A percentile compares a stretch with the other conserved stretches of the same genome.
phyloP scores from a whole-genome alignment of 2,113 vertebrate species.

The Nesogale talazaci region DNA sequence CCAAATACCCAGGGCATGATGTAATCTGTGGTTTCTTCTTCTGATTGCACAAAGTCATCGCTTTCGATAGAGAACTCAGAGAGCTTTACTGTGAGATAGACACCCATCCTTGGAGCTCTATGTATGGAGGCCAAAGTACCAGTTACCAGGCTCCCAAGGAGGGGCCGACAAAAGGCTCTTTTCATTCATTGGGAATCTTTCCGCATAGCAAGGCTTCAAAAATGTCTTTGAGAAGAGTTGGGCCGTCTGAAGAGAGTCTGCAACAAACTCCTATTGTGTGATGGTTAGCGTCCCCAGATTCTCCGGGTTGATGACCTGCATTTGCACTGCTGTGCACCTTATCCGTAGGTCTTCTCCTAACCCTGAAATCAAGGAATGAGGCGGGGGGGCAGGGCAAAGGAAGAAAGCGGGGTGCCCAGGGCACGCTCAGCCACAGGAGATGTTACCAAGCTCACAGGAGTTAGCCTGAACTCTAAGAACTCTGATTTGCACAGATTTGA shows the following conservation, averaged over 20 bases:
- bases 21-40: slow-evolving; percentile 63
- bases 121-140: not conserved
- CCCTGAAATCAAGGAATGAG: slow-evolving; percentile 24
- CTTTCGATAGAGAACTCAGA: slow-evolving; percentile 53
- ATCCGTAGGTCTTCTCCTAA: slow-evolving; percentile 1
- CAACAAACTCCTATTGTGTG: not conserved
- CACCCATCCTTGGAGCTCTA: slow-evolving; percentile 4
- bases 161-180: slow-evolving; percentile 35
- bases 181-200: slow-evolving; percentile 52
- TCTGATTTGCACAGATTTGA: not conserved
- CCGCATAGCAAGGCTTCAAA: slow-evolving; percentile 48
- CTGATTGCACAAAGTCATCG: slow-evolving; percentile 60
- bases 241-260: not conserved
- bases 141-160: not conserved
- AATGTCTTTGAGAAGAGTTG: slow-evolving; percentile 38
- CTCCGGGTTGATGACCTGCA: not conserved
- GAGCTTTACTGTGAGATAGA: slow-evolving; percentile 39
- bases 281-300: not conserved
- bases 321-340: not conserved
- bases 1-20: slow-evolving; percentile 63
- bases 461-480: not conserved
- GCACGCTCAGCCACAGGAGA: slow-evolving; percentile 14
- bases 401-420: not conserved
- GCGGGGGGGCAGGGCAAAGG: not conserved
- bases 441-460: not conserved